Conservation (phyloP, 2,797 vertebrate species). For the Sparidentex hasta region DNA sequence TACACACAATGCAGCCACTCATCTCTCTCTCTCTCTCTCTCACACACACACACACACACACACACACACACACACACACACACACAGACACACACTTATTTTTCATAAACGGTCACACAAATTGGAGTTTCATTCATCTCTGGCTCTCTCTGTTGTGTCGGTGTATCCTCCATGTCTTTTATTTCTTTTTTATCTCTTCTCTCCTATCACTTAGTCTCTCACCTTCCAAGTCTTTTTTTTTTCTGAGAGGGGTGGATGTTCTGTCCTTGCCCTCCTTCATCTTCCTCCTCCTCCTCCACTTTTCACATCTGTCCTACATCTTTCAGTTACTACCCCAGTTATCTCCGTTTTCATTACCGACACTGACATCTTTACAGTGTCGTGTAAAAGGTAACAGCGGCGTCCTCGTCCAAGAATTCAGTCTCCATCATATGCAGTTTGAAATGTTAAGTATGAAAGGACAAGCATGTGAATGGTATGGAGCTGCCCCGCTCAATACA, state of each 20-base stretch:
- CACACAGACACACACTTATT: conserved; percentile 6
- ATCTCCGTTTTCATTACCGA: conserved; percentile 22
- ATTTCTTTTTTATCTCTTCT: neutral
- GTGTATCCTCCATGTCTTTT: neutral
- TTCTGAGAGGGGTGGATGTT: conserved; percentile 6
- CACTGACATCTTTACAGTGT: conserved; percentile 19
- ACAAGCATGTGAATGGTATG: conserved; percentile 7
- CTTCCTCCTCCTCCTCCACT: neutral
- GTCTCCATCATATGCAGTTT: conserved; percentile 8
- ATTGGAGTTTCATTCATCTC: neutral
- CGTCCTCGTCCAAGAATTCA: neutral
- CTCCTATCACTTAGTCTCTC: neutral
- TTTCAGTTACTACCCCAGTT: conserved; percentile 36
- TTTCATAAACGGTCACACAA: conserved; percentile 13
- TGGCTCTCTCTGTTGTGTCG: neutral
- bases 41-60: conserved; percentile 1
- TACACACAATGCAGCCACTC: conserved; percentile 58
- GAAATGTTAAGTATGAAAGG: conserved; percentile 5
- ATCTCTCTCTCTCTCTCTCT: neutral
- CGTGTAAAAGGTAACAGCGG: neutral
- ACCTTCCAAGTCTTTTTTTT: neutral
- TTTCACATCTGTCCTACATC: conserved; percentile 13
- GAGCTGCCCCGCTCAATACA: conserved; percentile 1
- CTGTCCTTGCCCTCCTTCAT: conserved; percentile 1
- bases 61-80: neutral